Conservation (phyloP, 1,140 invertebrate species). For the Whitmania pigra region DNA sequence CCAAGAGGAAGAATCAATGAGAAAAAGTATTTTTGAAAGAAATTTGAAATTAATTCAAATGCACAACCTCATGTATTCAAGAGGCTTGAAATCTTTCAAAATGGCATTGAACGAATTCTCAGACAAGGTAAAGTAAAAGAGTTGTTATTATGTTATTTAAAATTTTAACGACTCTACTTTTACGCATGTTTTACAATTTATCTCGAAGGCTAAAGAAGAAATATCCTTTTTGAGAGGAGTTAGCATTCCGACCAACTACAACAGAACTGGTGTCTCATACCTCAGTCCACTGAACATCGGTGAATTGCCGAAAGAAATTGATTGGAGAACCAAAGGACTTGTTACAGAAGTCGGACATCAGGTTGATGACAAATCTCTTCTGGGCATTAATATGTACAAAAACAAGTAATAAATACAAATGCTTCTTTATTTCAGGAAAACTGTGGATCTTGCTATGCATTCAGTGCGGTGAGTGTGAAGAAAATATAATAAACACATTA, state of each 20-base stretch:
- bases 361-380: slow-evolving; percentile 25
- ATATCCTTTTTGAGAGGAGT: neutral
- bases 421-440: slow-evolving; percentile 30
- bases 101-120: slow-evolving; percentile 20
- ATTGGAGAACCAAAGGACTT: slow-evolving; percentile 43
- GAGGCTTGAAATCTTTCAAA: slow-evolving; percentile 17
- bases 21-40: slow-evolving; percentile 15
- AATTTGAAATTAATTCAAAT: slow-evolving; percentile 21
- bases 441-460: slow-evolving; percentile 40
- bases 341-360: slow-evolving; percentile 46
- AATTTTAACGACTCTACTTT: too few relatives aligned
- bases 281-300: neutral
- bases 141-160: too few relatives aligned
- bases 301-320: slow-evolving; percentile 30
- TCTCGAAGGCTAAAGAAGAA: too few relatives aligned
- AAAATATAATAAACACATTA: too few relatives aligned
- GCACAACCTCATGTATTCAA: slow-evolving; percentile 20
- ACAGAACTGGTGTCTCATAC: neutral
- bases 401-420: too few relatives aligned
- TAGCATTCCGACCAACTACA: neutral
- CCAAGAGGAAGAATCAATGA: slow-evolving; percentile 7
- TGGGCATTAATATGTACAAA: too few relatives aligned
- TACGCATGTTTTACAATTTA: too few relatives aligned
- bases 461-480: slow-evolving; percentile 28
- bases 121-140: slow-evolving; percentile 16